Base-by-base conservation (phyloP, 2,888 invertebrate genomes). In the Globia sparganii region DNA sequence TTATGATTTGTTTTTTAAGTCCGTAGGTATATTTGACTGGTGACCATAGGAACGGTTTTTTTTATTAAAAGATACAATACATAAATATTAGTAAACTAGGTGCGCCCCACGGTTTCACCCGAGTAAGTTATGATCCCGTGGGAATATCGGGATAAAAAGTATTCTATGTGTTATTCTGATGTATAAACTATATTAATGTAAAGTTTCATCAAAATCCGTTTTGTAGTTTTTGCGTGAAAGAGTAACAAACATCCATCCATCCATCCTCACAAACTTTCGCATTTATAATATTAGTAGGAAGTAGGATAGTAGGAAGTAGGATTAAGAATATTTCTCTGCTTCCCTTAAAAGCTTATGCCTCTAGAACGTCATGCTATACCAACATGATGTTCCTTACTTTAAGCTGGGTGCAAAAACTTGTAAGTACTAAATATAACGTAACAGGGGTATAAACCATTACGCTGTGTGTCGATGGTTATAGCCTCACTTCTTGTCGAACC, bases 401-500 rank as follows among this genome's bases (percentile, higher is more conserved):
- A 31, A 31, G 28, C 40, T 31, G 37, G 3, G 8, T 37, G 13
- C 40, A 77, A 61, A 70, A 78, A 62, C 9, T 66, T 67, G 37
- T 5, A 5, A 49, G 43, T 73, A 82, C 80, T 89, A 80, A 87
- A 83, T 78, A 77, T 80, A 71, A 75, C 69, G 72, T 80, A 75
- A 85, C 75, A 66, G 78, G 74, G 77, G 69, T 81, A 84, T 86
- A 84, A 90, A 88, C 84, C 86, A 85, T 89, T 87, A 88, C 78
- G 81, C 77, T 83, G 77, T 78, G 58, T 71, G 84, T 81, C 85
- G 77, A 91, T 85, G 89, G 87, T 89, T 89, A 90, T 87, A 74
- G 77, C 79, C 80, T 65, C 72, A 86, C 80, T 88, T 90, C 87
- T 87, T 87, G 86, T 87, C 84, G 88, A 88, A 90, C 92, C 93